These are phyloP conservation scores for Mus spicilegus DNA, from an alignment of 2,113 vertebrate species.

Conservation along the genomic window DNA sequence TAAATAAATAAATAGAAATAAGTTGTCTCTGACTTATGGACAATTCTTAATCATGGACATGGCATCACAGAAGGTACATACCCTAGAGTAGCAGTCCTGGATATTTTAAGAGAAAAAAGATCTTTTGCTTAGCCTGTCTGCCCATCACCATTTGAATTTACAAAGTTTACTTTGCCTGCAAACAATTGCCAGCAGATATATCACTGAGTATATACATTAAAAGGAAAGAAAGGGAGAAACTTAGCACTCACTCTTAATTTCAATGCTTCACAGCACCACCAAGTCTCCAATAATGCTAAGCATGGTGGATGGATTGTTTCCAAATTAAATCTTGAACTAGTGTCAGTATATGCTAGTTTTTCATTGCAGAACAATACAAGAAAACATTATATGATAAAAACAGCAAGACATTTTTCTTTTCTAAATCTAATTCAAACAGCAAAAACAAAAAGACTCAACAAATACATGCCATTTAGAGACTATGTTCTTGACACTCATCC, in stretches of 20 bases:
- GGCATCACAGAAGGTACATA: not conserved
- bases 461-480: not conserved
- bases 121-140: not conserved
- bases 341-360: not conserved
- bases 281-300: conserved; percentile 38
- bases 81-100: not conserved
- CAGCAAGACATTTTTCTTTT: conserved; percentile 67
- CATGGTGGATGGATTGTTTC: conserved; percentile 57
- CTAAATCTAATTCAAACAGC: conserved; percentile 40
- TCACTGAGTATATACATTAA: not conserved
- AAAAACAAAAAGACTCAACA: not conserved
- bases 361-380: conserved; percentile 63
- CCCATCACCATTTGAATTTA: not conserved
- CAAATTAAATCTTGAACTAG: conserved; percentile 49
- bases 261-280: not conserved
- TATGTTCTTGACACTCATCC: not conserved
- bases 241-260: conserved; percentile 30
- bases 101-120: not conserved
- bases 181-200: not conserved
- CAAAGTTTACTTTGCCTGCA: not conserved
- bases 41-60: not conserved
- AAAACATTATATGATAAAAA: conserved; percentile 48
- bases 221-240: conserved; percentile 43
- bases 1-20: not conserved
- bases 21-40: not conserved